Conservation (phyloP, 2,113 vertebrate genomes). For the Rhineura floridana region DNA sequence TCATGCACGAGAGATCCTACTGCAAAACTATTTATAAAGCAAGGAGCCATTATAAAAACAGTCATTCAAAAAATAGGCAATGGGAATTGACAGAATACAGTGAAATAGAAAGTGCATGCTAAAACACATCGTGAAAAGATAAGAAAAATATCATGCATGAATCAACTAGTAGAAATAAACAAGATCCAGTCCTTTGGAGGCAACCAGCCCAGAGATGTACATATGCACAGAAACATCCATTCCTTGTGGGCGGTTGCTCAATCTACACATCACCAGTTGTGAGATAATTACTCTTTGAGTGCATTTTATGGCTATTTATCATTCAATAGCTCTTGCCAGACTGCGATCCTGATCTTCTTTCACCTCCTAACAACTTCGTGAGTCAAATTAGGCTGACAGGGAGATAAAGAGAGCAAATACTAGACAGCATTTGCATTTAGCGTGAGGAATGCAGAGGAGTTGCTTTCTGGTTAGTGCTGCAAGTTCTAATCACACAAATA, state of each 20-base stretch:
- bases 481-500: neutral
- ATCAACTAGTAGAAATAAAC: neutral
- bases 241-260: neutral
- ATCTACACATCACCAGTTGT: neutral
- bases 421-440: neutral
- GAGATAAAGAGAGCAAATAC: neutral
- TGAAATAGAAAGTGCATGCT: neutral
- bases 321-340: neutral
- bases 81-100: neutral
- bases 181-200: neutral
- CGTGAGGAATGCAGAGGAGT: neutral
- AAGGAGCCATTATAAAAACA: neutral
- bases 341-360: neutral
- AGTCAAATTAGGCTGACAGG: neutral
- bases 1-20: neutral
- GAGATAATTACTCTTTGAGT: constrained; percentile 2
- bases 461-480: neutral
- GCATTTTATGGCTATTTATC: neutral
- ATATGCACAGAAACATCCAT: neutral
- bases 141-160: neutral
- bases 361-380: neutral
- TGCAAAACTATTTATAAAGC: neutral
- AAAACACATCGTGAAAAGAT: neutral
- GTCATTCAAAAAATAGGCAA: neutral
- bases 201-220: neutral